Conservation (phyloP, 2,888 invertebrate genomes). For the Atethmia centrago region DNA sequence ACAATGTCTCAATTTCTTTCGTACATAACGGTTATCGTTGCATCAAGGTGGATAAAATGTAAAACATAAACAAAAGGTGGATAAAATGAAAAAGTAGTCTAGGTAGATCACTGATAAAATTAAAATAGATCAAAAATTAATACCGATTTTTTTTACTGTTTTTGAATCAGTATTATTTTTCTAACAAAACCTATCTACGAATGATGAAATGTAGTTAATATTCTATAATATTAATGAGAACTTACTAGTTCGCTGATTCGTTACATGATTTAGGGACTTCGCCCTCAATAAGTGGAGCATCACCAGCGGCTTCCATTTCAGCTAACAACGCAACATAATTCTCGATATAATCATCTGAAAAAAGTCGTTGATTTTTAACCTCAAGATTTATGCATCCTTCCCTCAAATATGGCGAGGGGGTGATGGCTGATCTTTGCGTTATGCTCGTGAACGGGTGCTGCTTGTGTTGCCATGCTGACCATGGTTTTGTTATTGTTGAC, state of each 20-base stretch:
- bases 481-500: no score
- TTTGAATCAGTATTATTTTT: background rate
- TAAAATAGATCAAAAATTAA: background rate
- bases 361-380: background rate
- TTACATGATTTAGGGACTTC: constrained; percentile 79
- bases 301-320: constrained; percentile 82
- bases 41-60: no score
- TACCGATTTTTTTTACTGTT: background rate
- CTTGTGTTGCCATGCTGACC: no score
- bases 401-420: no score
- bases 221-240: constrained; percentile 17
- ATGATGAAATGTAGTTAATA: background rate
- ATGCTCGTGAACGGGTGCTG: no score
- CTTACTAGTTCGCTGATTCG: constrained; percentile 82
- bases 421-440: no score
- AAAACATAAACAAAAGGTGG: no score
- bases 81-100: background rate
- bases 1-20: background rate
- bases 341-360: constrained; percentile 80
- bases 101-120: background rate
- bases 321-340: constrained; percentile 80
- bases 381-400: background rate
- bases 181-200: background rate
- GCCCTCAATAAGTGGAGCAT: constrained; percentile 76
- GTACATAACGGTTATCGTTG: background rate